A percentile compares a stretch with the other conserved stretches of the same genome.
These are phyloP conservation scores for Fistularia tabacaria DNA, from an alignment of 2,797 vertebrate species.

Conservation along the genomic window DNA sequence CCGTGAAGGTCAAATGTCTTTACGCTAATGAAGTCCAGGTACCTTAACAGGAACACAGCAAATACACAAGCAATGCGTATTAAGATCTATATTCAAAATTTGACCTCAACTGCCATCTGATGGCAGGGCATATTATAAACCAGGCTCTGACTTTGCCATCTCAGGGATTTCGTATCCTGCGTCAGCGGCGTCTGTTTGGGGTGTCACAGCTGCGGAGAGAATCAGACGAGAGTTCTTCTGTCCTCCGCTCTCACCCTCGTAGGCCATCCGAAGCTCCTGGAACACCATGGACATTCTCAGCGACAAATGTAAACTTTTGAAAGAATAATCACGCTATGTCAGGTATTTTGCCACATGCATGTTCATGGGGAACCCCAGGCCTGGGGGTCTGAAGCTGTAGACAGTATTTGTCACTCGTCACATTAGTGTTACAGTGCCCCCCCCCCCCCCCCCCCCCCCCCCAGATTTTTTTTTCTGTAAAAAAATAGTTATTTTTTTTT, in stretches of 20 bases:
- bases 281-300: conserved; percentile 1
- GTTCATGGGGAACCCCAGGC: too few species aligned
- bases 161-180: conserved; percentile 61
- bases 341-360: too few species aligned
- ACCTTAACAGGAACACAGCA: conserved; percentile 45
- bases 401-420: too few species aligned
- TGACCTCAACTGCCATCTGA: neutral
- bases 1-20: conserved; percentile 73
- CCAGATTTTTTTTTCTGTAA: too few species aligned
- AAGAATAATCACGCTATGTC: too few species aligned
- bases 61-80: neutral
- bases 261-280: conserved; percentile 65
- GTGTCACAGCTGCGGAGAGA: conserved; percentile 60
- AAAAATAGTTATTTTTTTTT: too few species aligned
- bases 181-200: conserved; percentile 35
- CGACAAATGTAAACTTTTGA: neutral
- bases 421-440: too few species aligned
- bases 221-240: conserved; percentile 40
- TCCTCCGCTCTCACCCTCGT: conserved; percentile 49
- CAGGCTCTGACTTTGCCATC: conserved; percentile 60
- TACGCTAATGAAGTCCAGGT: conserved; percentile 73
- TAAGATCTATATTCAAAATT: neutral
- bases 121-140: neutral
- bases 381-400: too few species aligned
- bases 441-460: too few species aligned